Percentiles rank a stretch among this genome's conserved stretches.
These are phyloP conservation scores for Batillaria attramentaria DNA, from an alignment of 1,140 invertebrate species.

Conservation along the genomic window DNA sequence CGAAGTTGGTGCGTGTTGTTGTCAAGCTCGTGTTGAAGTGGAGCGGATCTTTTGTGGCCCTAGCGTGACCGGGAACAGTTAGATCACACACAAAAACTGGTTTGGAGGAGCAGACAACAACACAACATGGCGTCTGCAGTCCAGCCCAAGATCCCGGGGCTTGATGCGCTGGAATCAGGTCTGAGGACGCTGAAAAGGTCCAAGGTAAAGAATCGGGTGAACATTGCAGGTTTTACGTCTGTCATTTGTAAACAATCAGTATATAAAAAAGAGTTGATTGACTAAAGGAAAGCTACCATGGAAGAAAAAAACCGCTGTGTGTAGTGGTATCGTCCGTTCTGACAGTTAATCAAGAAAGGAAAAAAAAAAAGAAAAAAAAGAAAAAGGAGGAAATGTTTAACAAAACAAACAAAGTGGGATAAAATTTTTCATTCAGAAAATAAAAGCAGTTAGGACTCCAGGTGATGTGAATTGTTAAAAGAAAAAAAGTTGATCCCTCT, in stretches of 20 bases:
- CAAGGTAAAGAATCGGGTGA: background rate
- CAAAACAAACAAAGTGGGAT: no score
- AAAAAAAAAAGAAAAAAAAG: background rate
- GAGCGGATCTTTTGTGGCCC: no score
- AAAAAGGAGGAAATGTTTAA: background rate
- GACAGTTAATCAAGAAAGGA: background rate
- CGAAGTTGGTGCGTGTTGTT: no score
- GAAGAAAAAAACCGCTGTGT: background rate
- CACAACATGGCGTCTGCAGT: conserved; percentile 16
- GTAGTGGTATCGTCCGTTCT: background rate
- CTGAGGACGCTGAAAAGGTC: conserved; percentile 22
- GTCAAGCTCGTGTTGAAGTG: background rate
- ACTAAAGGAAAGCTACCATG: background rate
- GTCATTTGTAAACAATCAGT: background rate
- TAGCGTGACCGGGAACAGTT: background rate
- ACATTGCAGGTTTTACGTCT: background rate
- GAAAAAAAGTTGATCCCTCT: no score
- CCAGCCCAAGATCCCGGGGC: conserved; percentile 4
- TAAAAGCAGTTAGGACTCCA: no score
- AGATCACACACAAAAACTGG: background rate
- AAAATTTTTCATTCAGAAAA: no score
- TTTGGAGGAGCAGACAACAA: background rate
- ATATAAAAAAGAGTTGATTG: background rate
- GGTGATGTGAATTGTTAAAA: no score
- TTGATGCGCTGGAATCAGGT: conserved; percentile 18